Evolutionary conservation across 2,888 invertebrate species (phyloP), one percentile per base, ranked within the genome.

Genomic region (Conchocele bisecta): DNA sequence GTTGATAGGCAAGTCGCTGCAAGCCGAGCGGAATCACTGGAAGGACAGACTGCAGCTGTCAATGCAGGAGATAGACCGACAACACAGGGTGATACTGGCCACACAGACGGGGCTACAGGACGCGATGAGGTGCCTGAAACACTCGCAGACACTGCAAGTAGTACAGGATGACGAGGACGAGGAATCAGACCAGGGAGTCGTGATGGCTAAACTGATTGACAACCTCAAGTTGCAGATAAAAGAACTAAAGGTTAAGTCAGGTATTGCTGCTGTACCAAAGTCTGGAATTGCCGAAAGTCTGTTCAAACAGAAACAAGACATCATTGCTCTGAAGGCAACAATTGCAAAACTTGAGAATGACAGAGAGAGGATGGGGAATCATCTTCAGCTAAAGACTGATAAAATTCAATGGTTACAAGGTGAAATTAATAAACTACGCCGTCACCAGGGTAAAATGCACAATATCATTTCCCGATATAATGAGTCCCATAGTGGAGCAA

Each of bases 21-120:
- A 86, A 72, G 74, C 79, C 1, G 86, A 86, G 64, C 69, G 86
- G 15, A 85, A 85, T 51, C 81, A 82, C 24, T 87, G 87, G 87
- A 86, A 84, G 51, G 79, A 83, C 3, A 63, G 83, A 15, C 64
- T 83, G 7, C 82, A 86, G 33, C 51, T 80, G 31, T 79, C 83
- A 11, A 66, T 86, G 69, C 79, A 82, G 26, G 85, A 86, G 54
- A 83, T 86, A 17, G 84, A 87, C 39, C 63, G 82, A 17, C 83
- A 85, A 31, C 87, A 84, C 50, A 72, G 78, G 44, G 67, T 78
- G 7, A 69, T 77, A 20, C 64, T 85, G 7, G 54, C 65, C 3
- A 77, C 82, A 44, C 82, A 83, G 51, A 54, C 66, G 13, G 72
- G 71, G 20, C 61, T 86, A 26, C 86, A 86, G 42, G 81, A 78